A percentile compares a stretch with the other conserved stretches of the same genome.
Evolutionary conservation across 2,797 vertebrate genomes (phyloP).

Genomic region (Acanthurus leucopareius): DNA sequence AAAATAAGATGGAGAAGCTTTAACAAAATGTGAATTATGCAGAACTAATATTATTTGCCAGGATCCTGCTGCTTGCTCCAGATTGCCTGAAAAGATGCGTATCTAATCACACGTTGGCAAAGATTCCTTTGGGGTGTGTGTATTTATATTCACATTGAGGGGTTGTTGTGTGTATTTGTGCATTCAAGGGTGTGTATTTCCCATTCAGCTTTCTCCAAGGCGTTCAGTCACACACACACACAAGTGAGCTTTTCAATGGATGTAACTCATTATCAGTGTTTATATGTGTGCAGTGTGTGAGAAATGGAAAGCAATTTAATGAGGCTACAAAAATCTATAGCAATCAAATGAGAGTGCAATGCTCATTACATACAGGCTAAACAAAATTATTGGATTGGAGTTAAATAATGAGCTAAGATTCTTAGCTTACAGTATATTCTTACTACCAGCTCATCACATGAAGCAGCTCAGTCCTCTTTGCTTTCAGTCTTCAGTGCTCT

Average conservation of each 20-base stretch:
- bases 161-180: constrained; percentile 22
- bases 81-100: constrained; percentile 73
- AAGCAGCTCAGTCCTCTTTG: no score
- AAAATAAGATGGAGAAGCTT: constrained; percentile 59
- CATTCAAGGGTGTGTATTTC: constrained; percentile 19
- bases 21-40: constrained; percentile 66
- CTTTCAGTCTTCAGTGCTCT: no score
- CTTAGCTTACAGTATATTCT: background rate
- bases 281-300: constrained; percentile 23
- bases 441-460: no score
- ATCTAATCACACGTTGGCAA: constrained; percentile 68
- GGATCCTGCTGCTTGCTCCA: constrained; percentile 62
- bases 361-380: background rate
- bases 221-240: constrained; percentile 10
- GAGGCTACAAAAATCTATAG: background rate
- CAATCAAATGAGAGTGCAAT: background rate
- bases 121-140: constrained; percentile 51
- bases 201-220: constrained; percentile 7
- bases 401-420: background rate
- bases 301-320: background rate
- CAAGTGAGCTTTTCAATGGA: constrained; percentile 14
- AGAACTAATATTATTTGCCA: constrained; percentile 67
- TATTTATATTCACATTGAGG: constrained; percentile 42
- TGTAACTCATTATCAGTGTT: constrained; percentile 16
- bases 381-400: background rate